Conservation (phyloP, 2,797 vertebrate genomes). For the Dryobates pubescens region DNA sequence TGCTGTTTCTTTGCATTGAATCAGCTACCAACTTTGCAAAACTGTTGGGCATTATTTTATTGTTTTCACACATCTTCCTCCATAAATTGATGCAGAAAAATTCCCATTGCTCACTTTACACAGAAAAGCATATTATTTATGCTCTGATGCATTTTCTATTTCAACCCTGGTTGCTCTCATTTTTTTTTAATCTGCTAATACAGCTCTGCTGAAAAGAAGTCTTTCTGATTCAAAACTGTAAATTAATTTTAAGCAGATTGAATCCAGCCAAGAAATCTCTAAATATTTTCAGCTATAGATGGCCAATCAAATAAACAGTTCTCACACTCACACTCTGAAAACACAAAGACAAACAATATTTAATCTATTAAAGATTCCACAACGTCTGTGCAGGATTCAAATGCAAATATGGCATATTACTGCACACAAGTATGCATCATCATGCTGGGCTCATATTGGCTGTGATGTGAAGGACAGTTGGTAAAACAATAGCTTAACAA, state of each 20-base stretch:
- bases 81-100: not conserved
- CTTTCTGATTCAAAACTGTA: not conserved
- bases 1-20: not conserved
- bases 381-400: not conserved
- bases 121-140: not conserved
- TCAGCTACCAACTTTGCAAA: not conserved
- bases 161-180: not conserved
- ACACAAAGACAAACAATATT: not conserved
- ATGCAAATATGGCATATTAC: not conserved
- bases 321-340: not conserved
- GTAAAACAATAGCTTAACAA: conserved; percentile 64
- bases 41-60: not conserved
- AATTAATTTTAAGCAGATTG: not conserved
- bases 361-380: not conserved
- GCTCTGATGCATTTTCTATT: conserved; percentile 1
- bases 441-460: conserved; percentile 7
- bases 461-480: conserved; percentile 22
- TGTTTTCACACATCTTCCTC: not conserved
- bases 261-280: not conserved
- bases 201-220: not conserved
- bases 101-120: not conserved
- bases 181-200: conserved; percentile 7
- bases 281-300: not conserved
- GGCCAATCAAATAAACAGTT: not conserved
- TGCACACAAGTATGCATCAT: not conserved